These are phyloP conservation scores for Disparrhopalites patrizii DNA, from an alignment of 2,888 invertebrate species.

Conservation along the genomic window DNA sequence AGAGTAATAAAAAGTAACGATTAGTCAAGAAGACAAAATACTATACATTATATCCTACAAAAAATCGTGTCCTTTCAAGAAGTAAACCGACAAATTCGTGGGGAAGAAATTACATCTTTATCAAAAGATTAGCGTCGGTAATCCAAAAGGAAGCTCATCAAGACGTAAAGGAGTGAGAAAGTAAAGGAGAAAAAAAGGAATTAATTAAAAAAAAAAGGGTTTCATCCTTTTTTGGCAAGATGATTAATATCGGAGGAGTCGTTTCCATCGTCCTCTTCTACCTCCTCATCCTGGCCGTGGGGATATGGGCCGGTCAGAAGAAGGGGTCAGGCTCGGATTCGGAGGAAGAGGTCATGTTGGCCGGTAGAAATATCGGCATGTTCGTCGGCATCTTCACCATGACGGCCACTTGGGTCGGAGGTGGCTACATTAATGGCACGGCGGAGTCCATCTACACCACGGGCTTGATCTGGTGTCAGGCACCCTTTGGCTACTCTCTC, in stretches of 20 bases:
- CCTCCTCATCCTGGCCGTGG: constrained; percentile 61
- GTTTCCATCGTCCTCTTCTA: constrained; percentile 66
- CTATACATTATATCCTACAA: not conserved
- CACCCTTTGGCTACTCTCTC: constrained; percentile 67
- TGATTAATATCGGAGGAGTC: constrained; percentile 59
- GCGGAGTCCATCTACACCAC: constrained; percentile 63
- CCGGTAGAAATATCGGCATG: constrained; percentile 64
- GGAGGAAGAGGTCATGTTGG: constrained; percentile 65
- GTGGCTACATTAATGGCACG: constrained; percentile 69
- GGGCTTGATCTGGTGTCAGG: constrained; percentile 65
- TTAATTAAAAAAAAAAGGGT: no score
- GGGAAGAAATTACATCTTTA: not conserved
- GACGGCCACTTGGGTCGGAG: constrained; percentile 60
- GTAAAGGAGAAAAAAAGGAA: not conserved
- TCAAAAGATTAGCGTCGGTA: not conserved
- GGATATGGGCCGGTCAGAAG: constrained; percentile 65
- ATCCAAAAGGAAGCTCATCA: not conserved
- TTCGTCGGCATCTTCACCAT: constrained; percentile 67
- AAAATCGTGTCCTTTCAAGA: not conserved
- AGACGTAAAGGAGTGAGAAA: not conserved
- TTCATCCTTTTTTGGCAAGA: no score
- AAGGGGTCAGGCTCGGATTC: constrained; percentile 55
- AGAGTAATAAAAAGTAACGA: not conserved
- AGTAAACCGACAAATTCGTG: no score
- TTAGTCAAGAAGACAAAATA: not conserved